Conservation (phyloP, 2,113 vertebrate species). For the Gadus macrocephalus region DNA sequence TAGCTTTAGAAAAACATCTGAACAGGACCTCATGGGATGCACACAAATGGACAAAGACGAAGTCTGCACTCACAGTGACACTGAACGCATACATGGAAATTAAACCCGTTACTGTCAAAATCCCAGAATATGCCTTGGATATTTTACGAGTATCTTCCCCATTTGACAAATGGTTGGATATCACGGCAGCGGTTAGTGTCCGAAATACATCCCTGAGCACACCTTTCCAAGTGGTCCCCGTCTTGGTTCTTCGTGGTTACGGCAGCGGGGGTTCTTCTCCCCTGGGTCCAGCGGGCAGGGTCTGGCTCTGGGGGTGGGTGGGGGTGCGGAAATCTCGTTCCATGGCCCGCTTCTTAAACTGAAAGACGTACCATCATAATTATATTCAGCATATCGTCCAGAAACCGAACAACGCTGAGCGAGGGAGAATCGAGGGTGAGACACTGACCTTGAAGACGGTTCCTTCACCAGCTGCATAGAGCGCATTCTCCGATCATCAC, state of each 20-base stretch:
- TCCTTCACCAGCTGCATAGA: not conserved
- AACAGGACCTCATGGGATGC: no score
- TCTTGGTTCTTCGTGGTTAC: conserved; percentile 6
- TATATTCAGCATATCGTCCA: not conserved
- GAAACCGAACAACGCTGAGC: conserved; percentile 6
- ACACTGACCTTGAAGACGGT: conserved; percentile 56
- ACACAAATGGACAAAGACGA: no score
- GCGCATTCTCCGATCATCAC: no score
- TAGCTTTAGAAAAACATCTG: no score
- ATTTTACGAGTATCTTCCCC: not conserved
- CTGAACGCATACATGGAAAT: no score
- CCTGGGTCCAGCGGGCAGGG: not conserved
- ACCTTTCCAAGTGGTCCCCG: not conserved
- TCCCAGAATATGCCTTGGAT: not conserved
- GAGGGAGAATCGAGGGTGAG: not conserved
- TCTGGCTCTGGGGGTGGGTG: not conserved
- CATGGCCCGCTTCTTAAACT: conserved; percentile 2
- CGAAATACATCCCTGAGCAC: conserved; percentile 16
- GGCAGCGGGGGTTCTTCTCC: not conserved
- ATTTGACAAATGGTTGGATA: not conserved
- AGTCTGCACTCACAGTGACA: no score
- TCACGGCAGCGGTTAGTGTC: conserved; percentile 1
- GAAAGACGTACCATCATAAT: not conserved
- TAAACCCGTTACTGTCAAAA: no score
- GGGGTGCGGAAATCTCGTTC: not conserved